Evolutionary conservation across 2,113 vertebrate species (phyloP), one percentile per base, ranked within the genome.

Genomic region (Callorhinus ursinus): DNA sequence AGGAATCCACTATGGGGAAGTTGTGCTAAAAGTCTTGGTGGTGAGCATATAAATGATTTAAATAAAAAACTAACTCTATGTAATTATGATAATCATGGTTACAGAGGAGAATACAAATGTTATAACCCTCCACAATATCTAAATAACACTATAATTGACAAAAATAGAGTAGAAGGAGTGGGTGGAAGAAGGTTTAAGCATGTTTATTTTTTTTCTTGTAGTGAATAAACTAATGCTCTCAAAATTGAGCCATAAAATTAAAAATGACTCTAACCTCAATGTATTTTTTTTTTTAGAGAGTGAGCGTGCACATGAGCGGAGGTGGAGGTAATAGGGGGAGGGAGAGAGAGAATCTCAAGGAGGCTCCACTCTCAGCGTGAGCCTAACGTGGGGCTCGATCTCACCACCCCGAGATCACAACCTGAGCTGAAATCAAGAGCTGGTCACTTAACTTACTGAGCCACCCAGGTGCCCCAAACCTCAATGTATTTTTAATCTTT

Each of bases 211-310:
- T 90, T 84, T 72, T 76, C 61, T 12, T 39, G 7, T 28, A 67
- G 3, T 4, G 31, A 55, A 53, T 77, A 86, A 88, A 72, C n/a
- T 69, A 88, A 94, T 65, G 15, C 7, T 39, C 31, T 92, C 74
- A 93, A 83, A 91, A 80, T n/a, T 57, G 84, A 96, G 69, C 51
- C 26, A 87, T 49, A 79, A 87, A 49, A 86, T 81, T 76, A 67
- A 92, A 95, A 81, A 79, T 72, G 42, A 85, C 14, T 51, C 36
- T 79, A 88, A 84, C 3, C 1, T 94, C 49, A 28, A 85, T 74
- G 24, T 80, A 79, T 31, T 77, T 31, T 71, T 31, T 77, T 28
- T 57, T 57, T 57, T 4, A 59, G 31, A 65, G 63, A 67, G 63
- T 18, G 16, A 69, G 67, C 4, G 10, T 4, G n/a, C 33, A 69